Evolutionary conservation across 2,888 invertebrate genomes (phyloP).

Genomic region (Schizotus pectinicornis): DNA sequence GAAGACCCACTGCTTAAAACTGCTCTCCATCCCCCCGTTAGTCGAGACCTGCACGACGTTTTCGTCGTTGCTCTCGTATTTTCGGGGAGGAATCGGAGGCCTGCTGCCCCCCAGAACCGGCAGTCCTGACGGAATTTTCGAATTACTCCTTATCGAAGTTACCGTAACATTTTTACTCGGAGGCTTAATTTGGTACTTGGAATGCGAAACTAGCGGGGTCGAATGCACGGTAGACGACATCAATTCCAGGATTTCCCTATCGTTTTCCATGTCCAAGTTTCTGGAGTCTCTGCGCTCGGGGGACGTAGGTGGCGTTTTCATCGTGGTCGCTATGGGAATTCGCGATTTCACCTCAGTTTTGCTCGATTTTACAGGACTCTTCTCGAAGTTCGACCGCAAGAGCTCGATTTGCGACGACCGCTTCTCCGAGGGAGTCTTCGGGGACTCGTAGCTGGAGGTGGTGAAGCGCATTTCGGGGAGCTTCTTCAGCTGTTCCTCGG

Average conservation of each 20-base stretch:
- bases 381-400: constrained; percentile 60
- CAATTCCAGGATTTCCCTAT: constrained; percentile 54
- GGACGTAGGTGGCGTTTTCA: constrained; percentile 56
- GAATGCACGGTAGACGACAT: constrained; percentile 54
- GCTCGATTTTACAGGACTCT: constrained; percentile 49
- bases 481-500: constrained; percentile 56
- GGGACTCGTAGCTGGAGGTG: constrained; percentile 68
- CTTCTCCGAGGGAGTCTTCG: constrained; percentile 61
- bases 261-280: constrained; percentile 51
- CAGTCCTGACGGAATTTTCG: constrained; percentile 59
- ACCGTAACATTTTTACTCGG: constrained; percentile 63
- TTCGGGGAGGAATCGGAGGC: constrained; percentile 61
- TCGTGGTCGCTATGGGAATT: constrained; percentile 54
- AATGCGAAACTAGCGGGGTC: constrained; percentile 45
- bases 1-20: constrained; percentile 59
- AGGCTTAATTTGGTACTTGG: constrained; percentile 51
- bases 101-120: constrained; percentile 55
- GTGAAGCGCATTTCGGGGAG: constrained; percentile 67
- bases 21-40: constrained; percentile 49
- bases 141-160: constrained; percentile 69
- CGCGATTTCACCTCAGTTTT: constrained; percentile 50
- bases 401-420: constrained; percentile 64
- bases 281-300: constrained; percentile 54
- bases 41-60: constrained; percentile 46
- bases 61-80: constrained; percentile 54